Base-by-base conservation (phyloP, 1,140 invertebrate species). In the Ridgeia piscesae region DNA sequence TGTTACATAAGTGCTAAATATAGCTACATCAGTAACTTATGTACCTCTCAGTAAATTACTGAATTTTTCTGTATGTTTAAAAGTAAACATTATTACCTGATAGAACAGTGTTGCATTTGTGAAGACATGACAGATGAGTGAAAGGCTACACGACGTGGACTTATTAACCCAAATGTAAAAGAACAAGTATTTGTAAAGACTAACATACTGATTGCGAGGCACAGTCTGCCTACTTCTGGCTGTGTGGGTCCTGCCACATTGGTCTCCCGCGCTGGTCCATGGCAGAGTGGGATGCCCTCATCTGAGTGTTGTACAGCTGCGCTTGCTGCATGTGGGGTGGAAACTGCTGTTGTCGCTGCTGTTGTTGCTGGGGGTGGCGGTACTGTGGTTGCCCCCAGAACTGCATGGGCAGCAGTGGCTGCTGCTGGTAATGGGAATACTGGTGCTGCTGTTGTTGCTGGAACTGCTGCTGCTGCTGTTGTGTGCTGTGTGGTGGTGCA, bases 401-500 rank as follows among this genome's bases (percentile, higher is more conserved):
- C 48, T 89, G 89, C 8, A 50, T 91, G 50, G 90, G 92, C 48
- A 35, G 48, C 89, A 92, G 93, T 33, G 58, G 58, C 34, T 77
- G 92, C 35, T 91, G 89, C 33, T 91, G 92, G 48, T 35, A 58
- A 35, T 91, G 89, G 88, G 90, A 91, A 35, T 92, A 92, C 35
- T 93, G n/a, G n/a, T n/a, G 92, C 92, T 92, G 92, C 91, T 93
- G 92, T 91, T 92, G 92, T 91, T 93, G 90, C 50, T 35, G 34
- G 91, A 34, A 48, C 31, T 35, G 17, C 33, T 93, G 91, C 35
- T 33, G 92, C 92, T 92, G 92, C 91, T 93, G 92, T 91, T 92
- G 92, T 91, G n/a, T 93, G 90, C 50, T 35, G 34, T 33, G 88
- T 89, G 42, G 50, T 14, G 88, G 90, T 31, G 31, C 31, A 17